Conservation (phyloP, 2,888 invertebrate genomes). For the Buathra laborator region DNA sequence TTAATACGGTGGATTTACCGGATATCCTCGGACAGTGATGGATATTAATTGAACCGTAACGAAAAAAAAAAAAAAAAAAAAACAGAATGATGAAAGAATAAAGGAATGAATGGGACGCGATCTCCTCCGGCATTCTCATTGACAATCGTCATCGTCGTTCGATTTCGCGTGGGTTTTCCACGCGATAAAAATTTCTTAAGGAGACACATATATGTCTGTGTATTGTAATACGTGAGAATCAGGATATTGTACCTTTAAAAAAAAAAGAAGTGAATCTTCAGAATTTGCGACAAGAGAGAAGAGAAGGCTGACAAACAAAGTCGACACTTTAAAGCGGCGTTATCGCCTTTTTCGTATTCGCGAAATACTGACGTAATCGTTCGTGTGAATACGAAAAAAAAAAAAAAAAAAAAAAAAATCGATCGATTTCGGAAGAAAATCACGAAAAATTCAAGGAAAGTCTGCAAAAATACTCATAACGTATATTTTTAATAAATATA, state of each 20-base stretch:
- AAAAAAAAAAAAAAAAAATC: constrained; percentile 6
- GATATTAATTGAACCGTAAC: neutral
- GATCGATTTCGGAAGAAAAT: no score
- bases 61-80: constrained; percentile 24
- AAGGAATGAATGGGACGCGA: constrained; percentile 21
- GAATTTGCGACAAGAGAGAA: constrained; percentile 15
- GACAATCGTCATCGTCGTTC: constrained; percentile 60
- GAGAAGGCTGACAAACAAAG: neutral
- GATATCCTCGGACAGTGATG: constrained; percentile 13
- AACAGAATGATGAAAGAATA: neutral
- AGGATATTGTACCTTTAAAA: neutral
- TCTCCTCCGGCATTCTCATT: constrained; percentile 60
- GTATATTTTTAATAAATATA: no score
- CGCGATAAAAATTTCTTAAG: constrained; percentile 37
- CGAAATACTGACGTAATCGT: constrained; percentile 20
- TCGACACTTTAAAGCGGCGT: neutral
- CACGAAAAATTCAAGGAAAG: neutral
- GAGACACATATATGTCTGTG: neutral
- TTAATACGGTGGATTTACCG: neutral
- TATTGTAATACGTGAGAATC: neutral
- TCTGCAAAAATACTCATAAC: no score
- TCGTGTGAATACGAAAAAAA: neutral
- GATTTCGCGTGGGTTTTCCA: constrained; percentile 58
- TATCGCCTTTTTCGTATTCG: constrained; percentile 6
- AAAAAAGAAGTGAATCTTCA: neutral